Base-by-base conservation (phyloP, 1,140 invertebrate species). In the Brachionus manjavacas region DNA sequence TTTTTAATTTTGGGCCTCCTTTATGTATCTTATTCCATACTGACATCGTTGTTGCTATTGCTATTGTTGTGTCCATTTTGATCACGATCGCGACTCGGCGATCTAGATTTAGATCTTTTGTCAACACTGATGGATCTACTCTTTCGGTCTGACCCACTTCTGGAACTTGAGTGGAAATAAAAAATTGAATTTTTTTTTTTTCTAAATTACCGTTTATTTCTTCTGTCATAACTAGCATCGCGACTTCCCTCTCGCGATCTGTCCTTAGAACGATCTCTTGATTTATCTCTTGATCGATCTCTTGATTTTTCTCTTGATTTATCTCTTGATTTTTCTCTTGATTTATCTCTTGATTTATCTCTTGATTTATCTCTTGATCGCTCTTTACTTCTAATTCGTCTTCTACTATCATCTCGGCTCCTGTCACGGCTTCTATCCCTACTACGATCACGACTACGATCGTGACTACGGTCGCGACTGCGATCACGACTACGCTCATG, bases 11-110 rank as follows among this genome's bases (percentile, higher is more conserved):
- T 35, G 31, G 31, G 31, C 31, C 31, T 35, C 7, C 31, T 35
- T 35, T 7, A 35, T 35, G 31, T 35, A 35, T 6, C 11, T 70
- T 35, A 39, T 70, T 70, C 66, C 66, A 70, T 70, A 35, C 66
- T 70, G 35, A 70, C 66, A 70, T 70, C 66, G 12, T 70, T 70
- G 23, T 70, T 70, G 23, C 66, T 70, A 39, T 70, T 70, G 28
- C 66, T 70, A 16, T 70, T 70, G 31, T 70, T 70, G 3, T 70
- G 25, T 35, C 66, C 66, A 31, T 70, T 70, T 70, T 60, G 52
- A 25, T 20, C 20, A 4, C 66, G 66, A 6, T 70, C 25, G 25
- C 16, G 9, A 31, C 66, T 70, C 2, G 9, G 9, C 25, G 66
- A 70, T 70, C 66, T 70, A 3, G 28, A 28, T 70, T 28, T 70